Conservation (phyloP, 2,888 invertebrate species). For the Phorcus lineatus region DNA sequence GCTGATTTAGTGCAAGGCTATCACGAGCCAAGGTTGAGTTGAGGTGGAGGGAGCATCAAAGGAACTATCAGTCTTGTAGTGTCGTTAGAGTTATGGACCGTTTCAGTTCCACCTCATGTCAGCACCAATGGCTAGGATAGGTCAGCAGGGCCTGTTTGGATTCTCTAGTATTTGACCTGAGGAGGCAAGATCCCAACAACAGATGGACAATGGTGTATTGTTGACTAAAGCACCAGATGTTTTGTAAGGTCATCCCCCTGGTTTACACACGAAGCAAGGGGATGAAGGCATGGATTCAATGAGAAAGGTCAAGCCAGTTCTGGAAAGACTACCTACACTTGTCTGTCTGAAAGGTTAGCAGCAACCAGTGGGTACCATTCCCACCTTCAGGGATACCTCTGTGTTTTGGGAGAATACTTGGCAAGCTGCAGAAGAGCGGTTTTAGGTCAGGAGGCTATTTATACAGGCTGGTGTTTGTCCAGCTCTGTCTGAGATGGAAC, state of each 20-base stretch:
- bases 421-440: background rate
- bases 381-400: background rate
- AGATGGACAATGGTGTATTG: background rate
- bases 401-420: background rate
- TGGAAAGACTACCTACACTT: background rate
- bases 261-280: background rate
- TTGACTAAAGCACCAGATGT: background rate
- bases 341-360: constrained; percentile 10
- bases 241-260: constrained; percentile 4
- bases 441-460: constrained; percentile 1
- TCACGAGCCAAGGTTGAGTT: background rate
- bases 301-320: background rate
- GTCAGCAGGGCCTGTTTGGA: background rate
- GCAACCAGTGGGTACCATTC: background rate
- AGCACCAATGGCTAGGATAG: background rate
- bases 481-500: background rate
- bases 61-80: background rate
- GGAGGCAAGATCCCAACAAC: background rate
- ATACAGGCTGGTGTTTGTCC: background rate
- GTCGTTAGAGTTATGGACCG: background rate
- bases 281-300: background rate
- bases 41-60: background rate
- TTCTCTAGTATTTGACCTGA: background rate
- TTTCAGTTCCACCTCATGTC: background rate
- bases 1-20: no score